Conservation (phyloP, 2,797 vertebrate species). For the Catharus ustulatus region DNA sequence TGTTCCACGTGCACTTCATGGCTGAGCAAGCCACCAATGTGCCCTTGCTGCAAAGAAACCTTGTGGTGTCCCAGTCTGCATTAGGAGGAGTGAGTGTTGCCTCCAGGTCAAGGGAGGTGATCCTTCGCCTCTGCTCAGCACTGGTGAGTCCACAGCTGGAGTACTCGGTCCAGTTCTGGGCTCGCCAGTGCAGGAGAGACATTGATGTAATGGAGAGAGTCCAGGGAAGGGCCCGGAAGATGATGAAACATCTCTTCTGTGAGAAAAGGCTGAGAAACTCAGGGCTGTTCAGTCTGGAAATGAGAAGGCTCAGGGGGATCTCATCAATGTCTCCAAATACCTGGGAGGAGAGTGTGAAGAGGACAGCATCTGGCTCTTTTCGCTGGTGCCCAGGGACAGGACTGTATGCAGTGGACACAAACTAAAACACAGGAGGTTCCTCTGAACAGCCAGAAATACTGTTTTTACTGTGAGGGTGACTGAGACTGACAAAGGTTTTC, state of each 20-base stretch:
- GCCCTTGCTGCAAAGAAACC: neutral
- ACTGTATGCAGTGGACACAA: rapidly evolving
- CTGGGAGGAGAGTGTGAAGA: neutral
- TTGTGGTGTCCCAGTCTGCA: neutral
- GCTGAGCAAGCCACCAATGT: neutral
- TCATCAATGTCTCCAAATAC: neutral
- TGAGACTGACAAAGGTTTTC: neutral
- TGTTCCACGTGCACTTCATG: neutral
- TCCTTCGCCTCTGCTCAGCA: neutral
- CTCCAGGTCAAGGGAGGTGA: rapidly evolving
- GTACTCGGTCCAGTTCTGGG: neutral
- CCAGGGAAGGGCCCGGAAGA: rapidly evolving
- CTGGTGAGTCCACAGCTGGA: neutral
- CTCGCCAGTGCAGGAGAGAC: neutral
- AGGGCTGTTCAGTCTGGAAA: neutral
- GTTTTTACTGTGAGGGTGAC: neutral
- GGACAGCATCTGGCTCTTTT: neutral
- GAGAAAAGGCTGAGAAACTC: neutral
- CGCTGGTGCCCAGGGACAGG: neutral
- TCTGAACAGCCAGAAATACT: neutral
- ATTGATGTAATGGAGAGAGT: neutral
- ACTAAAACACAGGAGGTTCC: neutral
- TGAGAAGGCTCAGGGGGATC: neutral
- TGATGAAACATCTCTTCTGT: neutral
- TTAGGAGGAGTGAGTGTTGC: neutral